Evolutionary conservation across 1,140 invertebrate species (phyloP), one percentile per base, ranked within the genome.

Genomic region (Triops longicaudatus): DNA sequence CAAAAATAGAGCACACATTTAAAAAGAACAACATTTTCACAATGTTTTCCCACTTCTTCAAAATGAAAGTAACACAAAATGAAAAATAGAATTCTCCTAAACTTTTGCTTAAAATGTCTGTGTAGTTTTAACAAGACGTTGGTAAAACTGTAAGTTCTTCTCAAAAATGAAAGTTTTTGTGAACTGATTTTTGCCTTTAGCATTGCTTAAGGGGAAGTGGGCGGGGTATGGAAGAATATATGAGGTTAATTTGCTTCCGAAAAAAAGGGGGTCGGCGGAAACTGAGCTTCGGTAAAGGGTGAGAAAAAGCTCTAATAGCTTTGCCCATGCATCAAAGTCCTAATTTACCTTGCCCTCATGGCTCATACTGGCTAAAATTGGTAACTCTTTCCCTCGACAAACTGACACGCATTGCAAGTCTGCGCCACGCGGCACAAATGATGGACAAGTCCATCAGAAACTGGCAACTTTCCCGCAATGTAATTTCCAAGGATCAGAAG

Each of bases 401-500:
- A 22, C 17, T 63, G 14, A 63, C 50, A 63, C 22, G 22, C 50
- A 63, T 5, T 50, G 14, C 50, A 11, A 22, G 50, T 1, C 50
- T 22, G 50, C n/a, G 50, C 50, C 14, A 63, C 22, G 50, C 17
- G 22, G 14, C 17, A 9, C 17, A 22, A 63, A 22, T 63, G 50
- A 63, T 63, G 50, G 50, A 63, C 50, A 63, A 63, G 50, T 63
- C 50, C 50, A 63, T 63, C 50, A 63, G 50, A 63, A 63, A 63
- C 50, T 63, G 50, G 50, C 50, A 63, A 12, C 50, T 17, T 22
- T 63, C 50, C 50, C 50, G 22, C 22, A n/a, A n/a, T 11, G 50
- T 22, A 22, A 63, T 14, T 63, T 22, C 50, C 14, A 63, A 17
- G 22, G 50, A 63, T 63, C 50, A 22, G 0, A 9, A 22, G 17